Evolutionary conservation across 2,113 vertebrate genomes (phyloP).

Genomic region (Cynocephalus volans): DNA sequence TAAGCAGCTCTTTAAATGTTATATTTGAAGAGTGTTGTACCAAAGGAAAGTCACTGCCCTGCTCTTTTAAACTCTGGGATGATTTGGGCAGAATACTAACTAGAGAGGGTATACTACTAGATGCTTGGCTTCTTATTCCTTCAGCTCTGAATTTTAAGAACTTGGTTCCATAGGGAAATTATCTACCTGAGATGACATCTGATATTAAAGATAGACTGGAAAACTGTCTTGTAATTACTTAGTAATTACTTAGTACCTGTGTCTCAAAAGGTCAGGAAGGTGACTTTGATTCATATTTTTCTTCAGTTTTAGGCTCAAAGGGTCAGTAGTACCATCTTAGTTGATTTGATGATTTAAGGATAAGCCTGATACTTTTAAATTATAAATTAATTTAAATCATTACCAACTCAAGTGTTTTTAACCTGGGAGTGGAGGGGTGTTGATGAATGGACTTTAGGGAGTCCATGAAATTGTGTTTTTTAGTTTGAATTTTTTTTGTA

Average conservation of each 20-base stretch:
- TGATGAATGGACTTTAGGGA: neutral
- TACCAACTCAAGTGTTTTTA: neutral
- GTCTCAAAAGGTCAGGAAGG: neutral
- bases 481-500: neutral
- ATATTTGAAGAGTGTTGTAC: neutral
- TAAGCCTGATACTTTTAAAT: constrained; percentile 1
- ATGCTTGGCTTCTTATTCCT: neutral
- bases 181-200: neutral
- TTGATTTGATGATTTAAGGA: neutral
- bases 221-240: neutral
- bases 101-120: neutral
- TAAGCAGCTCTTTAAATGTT: neutral
- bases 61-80: constrained; percentile 7
- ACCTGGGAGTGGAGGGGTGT: neutral
- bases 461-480: neutral
- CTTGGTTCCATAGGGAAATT: neutral
- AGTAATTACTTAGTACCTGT: neutral
- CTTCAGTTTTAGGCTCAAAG: neutral
- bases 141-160: neutral
- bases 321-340: neutral
- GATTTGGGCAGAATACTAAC: neutral
- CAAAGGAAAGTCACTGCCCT: neutral
- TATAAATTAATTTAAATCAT: neutral
- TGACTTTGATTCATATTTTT: neutral
- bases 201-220: neutral